Conservation (phyloP, 1,140 invertebrate species). For the Bilobella aurantiaca region DNA sequence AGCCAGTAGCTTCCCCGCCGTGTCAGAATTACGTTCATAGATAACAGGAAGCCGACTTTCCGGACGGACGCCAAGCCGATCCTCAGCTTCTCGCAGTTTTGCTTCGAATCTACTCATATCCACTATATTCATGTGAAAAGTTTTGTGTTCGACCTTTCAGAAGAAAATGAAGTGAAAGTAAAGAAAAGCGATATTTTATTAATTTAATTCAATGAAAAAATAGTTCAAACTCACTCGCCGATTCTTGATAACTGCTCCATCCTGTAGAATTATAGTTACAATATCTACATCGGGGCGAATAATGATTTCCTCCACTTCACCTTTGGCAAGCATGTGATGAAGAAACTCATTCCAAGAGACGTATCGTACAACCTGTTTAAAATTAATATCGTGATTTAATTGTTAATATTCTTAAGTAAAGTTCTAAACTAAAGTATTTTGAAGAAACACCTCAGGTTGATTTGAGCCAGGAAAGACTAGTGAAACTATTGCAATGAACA, state of each 20-base stretch:
- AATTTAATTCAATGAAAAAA: no score
- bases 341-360: slow-evolving; percentile 94
- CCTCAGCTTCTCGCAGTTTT: slow-evolving; percentile 72
- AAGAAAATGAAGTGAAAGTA: neutral
- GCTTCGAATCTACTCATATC: slow-evolving; percentile 74
- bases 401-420: neutral
- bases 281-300: slow-evolving; percentile 70
- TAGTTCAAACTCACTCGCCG: slow-evolving; percentile 9
- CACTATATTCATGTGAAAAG: slow-evolving; percentile 70
- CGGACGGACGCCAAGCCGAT: slow-evolving; percentile 59
- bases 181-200: neutral
- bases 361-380: slow-evolving; percentile 45
- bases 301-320: slow-evolving; percentile 80
- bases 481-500: slow-evolving; percentile 58
- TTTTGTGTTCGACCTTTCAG: slow-evolving; percentile 51
- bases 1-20: slow-evolving; percentile 58
- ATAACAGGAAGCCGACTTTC: slow-evolving; percentile 62
- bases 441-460: slow-evolving; percentile 53
- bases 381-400: slow-evolving; percentile 14
- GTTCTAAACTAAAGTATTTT: slow-evolving; percentile 4
- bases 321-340: slow-evolving; percentile 80
- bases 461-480: slow-evolving; percentile 57
- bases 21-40: slow-evolving; percentile 63
- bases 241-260: slow-evolving; percentile 27
- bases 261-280: slow-evolving; percentile 64